Conservation (phyloP, 2,888 invertebrate genomes). For the Tipula lateralis region DNA sequence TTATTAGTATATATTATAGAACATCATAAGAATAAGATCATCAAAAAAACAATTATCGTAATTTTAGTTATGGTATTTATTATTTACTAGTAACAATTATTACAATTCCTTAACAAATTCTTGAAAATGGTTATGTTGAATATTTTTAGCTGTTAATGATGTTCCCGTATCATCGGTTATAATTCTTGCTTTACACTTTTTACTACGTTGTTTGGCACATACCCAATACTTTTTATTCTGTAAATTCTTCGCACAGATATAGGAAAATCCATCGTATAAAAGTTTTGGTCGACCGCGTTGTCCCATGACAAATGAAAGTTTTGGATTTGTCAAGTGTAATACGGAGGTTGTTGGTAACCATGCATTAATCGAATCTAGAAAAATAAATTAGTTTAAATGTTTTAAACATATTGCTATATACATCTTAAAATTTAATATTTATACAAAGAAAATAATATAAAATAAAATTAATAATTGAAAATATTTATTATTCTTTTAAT, state of each 20-base stretch:
- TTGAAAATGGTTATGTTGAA: constrained; percentile 40
- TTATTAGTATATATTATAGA: background rate
- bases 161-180: constrained; percentile 40
- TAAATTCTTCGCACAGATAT: constrained; percentile 42
- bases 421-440: background rate
- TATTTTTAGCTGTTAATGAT: constrained; percentile 40
- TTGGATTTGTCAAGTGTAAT: constrained; percentile 14
- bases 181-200: constrained; percentile 43
- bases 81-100: background rate
- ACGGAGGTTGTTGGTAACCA: background rate
- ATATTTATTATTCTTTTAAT: background rate
- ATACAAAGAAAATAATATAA: background rate
- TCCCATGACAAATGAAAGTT: constrained; percentile 38
- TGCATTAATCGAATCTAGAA: background rate
- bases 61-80: background rate
- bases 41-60: background rate
- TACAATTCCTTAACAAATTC: constrained; percentile 28
- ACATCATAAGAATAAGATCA: background rate
- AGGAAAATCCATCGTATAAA: constrained; percentile 40
- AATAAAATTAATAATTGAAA: background rate
- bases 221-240: constrained; percentile 44
- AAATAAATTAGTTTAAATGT: background rate
- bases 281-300: constrained; percentile 44
- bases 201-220: constrained; percentile 43
- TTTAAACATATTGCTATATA: background rate